These are phyloP conservation scores for Quiscalus mexicanus DNA, from an alignment of 2,113 vertebrate species.

Conservation along the genomic window DNA sequence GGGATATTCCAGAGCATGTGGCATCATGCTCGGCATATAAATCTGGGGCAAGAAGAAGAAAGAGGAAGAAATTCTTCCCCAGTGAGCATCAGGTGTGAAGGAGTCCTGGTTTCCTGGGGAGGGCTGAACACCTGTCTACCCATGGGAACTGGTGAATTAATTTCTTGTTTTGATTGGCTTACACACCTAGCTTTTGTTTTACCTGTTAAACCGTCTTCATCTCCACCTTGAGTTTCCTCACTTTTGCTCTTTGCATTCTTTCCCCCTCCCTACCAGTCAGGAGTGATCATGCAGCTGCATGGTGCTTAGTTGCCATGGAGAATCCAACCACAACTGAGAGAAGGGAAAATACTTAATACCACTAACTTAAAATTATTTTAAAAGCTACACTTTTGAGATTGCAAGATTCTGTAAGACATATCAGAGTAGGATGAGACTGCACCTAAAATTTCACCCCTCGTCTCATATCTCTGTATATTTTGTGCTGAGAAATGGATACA, in stretches of 20 bases:
- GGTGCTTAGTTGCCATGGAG: neutral
- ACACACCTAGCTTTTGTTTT: neutral
- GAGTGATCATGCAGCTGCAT: neutral
- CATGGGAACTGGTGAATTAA: neutral
- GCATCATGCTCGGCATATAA: neutral
- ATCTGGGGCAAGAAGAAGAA: neutral
- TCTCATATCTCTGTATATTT: neutral
- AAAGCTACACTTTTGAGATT: neutral
- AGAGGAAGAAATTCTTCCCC: neutral
- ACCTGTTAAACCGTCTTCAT: neutral
- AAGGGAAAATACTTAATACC: neutral
- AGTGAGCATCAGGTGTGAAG: neutral
- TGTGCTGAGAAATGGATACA: neutral
- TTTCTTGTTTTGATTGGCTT: neutral
- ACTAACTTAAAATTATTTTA: neutral
- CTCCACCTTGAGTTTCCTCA: neutral
- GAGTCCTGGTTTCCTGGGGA: neutral
- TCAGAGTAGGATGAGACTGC: neutral
- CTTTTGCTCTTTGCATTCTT: neutral
- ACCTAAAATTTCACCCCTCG: neutral
- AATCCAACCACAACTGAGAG: neutral
- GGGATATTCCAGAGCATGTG: neutral
- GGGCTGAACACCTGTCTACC: neutral
- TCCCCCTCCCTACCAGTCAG: rapidly evolving
- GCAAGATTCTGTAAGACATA: neutral